These are phyloP conservation scores for Mechanitis mazaeus DNA, from an alignment of 2,888 invertebrate genomes.

Conservation along the genomic window DNA sequence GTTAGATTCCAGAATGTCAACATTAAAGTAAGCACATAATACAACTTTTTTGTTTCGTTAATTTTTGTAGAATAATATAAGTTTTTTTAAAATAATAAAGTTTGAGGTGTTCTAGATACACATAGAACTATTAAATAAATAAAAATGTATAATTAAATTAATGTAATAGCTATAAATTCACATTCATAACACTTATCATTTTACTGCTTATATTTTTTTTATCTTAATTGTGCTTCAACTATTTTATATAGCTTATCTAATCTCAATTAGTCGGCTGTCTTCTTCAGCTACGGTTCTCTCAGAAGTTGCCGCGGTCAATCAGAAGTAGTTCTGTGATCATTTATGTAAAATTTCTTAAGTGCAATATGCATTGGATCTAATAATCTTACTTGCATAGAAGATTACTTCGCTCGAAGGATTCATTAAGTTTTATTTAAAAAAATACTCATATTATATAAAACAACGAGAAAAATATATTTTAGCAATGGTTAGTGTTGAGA, in stretches of 20 bases:
- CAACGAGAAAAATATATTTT: too few relatives aligned
- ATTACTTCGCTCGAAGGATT: not conserved
- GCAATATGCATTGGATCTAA: slow-evolving; percentile 54
- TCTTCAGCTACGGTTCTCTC: slow-evolving; percentile 29
- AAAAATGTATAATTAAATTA: not conserved
- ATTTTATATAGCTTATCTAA: slow-evolving; percentile 31
- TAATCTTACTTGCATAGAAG: not conserved
- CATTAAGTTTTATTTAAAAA: too few relatives aligned
- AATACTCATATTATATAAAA: too few relatives aligned
- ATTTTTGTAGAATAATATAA: too few relatives aligned
- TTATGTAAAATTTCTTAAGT: slow-evolving; percentile 33
- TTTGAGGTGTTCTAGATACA: too few relatives aligned
- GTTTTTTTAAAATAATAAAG: too few relatives aligned
- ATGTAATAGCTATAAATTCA: slow-evolving; percentile 8
- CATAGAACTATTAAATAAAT: not conserved
- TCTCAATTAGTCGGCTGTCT: slow-evolving; percentile 21
- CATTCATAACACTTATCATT: slow-evolving; percentile 15
- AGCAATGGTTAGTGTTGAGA: too few relatives aligned
- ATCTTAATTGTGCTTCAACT: slow-evolving; percentile 24
- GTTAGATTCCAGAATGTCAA: too few relatives aligned
- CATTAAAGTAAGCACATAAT: too few relatives aligned
- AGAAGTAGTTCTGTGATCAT: slow-evolving; percentile 12
- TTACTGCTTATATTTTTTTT: slow-evolving; percentile 6
- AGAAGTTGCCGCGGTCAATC: slow-evolving; percentile 29
- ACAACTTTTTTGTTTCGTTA: too few relatives aligned